Evolutionary conservation across 2,888 invertebrate genomes (phyloP), one percentile per base, ranked within the genome.

Genomic region (Glyphotaelius pellucidus): DNA sequence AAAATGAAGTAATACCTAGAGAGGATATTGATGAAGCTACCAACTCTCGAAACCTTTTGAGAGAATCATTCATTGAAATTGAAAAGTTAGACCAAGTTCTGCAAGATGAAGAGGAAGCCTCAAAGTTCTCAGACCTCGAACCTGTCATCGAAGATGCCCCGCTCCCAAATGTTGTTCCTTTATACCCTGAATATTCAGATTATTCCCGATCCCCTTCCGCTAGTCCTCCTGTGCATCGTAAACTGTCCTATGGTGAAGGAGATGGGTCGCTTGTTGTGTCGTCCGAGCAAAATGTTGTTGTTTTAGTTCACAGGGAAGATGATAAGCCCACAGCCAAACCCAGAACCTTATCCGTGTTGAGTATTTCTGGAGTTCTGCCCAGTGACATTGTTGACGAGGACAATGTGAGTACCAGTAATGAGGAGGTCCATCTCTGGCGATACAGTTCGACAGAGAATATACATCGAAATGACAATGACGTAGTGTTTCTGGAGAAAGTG

Each of bases 11-110:
- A 79, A 35, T 88, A 15, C 9, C 30, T 30, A n/a, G 12, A 19
- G 84, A 90, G 3, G 91, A 89, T 35, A 89, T 89, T 35, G 88
- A 89, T 2, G 88, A 89, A 79, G 79, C 79, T 32, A 25, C 88
- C 19, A 38, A 89, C 79, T 79, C 31, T 19, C 32, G 79, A 35
- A 89, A 79, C 14, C 67, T 89, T 67, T 80, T 89, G 35, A 67
- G 88, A 38, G 85, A 90, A 84, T 80, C 88, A n/a, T 80, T 88
- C 31, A 42, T 86, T 83, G 91, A 91, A 83, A 96, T 96, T 90
- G 95, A 96, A 93, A 94, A 96, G 92, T 94, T 96, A n/a, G 96
- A 96, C 94, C 95, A 96, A 94, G 95, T 96, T 2, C 92, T 96
- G 90, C 96, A 96, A 95, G 96, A 96, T 35, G 96, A 96, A 94